Evolutionary conservation across 2,888 invertebrate genomes (phyloP).

Genomic region (Smittia aterrima): DNA sequence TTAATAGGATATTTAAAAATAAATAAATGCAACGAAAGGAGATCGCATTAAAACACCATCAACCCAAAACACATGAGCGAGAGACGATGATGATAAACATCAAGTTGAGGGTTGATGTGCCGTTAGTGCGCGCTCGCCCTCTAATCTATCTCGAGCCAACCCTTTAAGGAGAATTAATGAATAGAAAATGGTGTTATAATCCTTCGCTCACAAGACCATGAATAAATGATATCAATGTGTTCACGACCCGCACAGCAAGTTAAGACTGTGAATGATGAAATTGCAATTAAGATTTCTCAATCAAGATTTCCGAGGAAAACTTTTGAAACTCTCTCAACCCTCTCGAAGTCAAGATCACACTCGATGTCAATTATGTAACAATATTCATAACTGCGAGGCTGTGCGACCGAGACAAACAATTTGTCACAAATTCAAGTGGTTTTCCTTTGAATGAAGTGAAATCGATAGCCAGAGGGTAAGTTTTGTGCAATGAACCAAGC

Average conservation of each 20-base stretch:
- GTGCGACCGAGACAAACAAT: constrained; percentile 1
- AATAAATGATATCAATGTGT: constrained; percentile 30
- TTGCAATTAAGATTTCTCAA: not conserved
- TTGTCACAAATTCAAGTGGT: constrained; percentile 33
- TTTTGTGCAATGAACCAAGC: constrained; percentile 17
- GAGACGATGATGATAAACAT: constrained; percentile 32
- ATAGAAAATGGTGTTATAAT: constrained; percentile 41
- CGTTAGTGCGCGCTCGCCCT: not conserved
- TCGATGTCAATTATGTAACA: constrained; percentile 17
- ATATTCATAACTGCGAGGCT: constrained; percentile 25
- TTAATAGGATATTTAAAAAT: constrained; percentile 41
- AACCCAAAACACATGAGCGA: constrained; percentile 23
- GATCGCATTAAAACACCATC: constrained; percentile 40
- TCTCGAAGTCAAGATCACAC: not conserved
- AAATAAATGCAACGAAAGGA: constrained; percentile 36
- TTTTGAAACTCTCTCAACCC: not conserved
- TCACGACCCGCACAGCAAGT: not conserved
- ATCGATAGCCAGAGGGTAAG: constrained; percentile 38
- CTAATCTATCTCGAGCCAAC: constrained; percentile 30
- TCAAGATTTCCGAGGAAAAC: not conserved
- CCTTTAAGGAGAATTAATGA: constrained; percentile 38
- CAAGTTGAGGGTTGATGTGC: constrained; percentile 20
- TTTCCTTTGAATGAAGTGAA: constrained; percentile 28
- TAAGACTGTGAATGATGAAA: not conserved
- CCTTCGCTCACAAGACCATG: constrained; percentile 28